These are phyloP conservation scores for Lophura nycthemera DNA, from an alignment of 2,113 vertebrate species.

Conservation along the genomic window DNA sequence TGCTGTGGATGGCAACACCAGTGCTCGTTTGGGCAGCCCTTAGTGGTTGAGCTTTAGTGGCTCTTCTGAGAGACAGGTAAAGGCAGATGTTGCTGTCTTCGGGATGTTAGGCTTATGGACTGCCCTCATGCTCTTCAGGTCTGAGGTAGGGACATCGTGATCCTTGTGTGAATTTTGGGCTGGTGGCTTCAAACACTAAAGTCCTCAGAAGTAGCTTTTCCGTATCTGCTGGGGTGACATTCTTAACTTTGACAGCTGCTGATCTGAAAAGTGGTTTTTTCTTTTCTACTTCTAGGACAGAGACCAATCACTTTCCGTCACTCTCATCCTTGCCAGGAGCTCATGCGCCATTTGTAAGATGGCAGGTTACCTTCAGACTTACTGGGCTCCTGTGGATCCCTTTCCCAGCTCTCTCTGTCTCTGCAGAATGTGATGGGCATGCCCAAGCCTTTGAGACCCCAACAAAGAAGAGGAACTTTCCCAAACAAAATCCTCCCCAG, in stretches of 20 bases:
- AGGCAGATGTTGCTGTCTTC: not conserved
- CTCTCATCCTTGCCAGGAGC: not conserved
- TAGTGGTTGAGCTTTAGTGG: not conserved
- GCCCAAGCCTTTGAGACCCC: not conserved
- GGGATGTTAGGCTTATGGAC: not conserved
- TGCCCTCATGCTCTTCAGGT: not conserved
- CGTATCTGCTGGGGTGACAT: not conserved
- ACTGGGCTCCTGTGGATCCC: not conserved
- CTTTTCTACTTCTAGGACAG: not conserved
- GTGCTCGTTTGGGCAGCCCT: not conserved
- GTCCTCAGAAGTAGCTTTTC: not conserved
- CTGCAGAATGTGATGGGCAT: rapidly evolving
- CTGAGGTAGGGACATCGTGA: not conserved
- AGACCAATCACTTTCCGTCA: not conserved
- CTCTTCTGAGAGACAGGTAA: not conserved
- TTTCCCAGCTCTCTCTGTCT: not conserved
- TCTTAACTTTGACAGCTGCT: not conserved
- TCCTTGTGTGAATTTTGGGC: not conserved
- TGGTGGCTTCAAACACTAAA: not conserved
- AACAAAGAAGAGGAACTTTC: not conserved
- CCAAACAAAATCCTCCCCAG: not conserved
- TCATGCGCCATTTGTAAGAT: not conserved
- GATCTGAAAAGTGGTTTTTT: not conserved
- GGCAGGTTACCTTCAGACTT: not conserved
- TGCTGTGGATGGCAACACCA: not conserved